phyloP scores from a whole-genome alignment of 1,140 invertebrate genomes.

The Maniola jurtina region DNA sequence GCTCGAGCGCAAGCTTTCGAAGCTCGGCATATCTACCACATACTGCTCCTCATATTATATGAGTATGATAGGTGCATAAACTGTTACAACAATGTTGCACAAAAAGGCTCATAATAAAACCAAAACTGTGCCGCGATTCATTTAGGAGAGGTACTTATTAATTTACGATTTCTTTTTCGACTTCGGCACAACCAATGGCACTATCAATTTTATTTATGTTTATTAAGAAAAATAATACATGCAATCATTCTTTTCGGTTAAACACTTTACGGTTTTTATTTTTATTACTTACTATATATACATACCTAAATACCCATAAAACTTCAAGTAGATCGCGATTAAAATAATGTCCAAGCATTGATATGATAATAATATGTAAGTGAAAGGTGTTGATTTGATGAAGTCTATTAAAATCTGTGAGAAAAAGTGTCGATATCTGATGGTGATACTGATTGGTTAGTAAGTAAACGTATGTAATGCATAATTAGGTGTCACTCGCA shows the following conservation, averaged over 20 bases:
- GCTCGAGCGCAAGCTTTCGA: conserved; percentile 16
- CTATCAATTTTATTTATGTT: conserved; percentile 18
- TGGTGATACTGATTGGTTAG: conserved; percentile 28
- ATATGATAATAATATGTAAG: conserved; percentile 20
- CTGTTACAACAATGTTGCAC: conserved; percentile 26
- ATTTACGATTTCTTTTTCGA: conserved; percentile 26
- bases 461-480: conserved; percentile 36
- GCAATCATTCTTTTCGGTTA: background rate
- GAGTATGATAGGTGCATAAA: conserved; percentile 11
- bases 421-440: conserved; percentile 26
- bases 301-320: too few species aligned
- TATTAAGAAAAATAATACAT: conserved; percentile 14
- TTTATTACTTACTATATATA: too few species aligned
- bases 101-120: conserved; percentile 4
- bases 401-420: conserved; percentile 23
- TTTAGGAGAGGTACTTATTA: conserved; percentile 13
- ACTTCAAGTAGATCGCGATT: background rate
- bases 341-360: conserved; percentile 10
- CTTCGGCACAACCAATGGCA: conserved; percentile 14
- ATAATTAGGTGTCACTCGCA: conserved; percentile 49
- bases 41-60: background rate
- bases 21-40: conserved; percentile 2
- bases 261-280: too few species aligned
- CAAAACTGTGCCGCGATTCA: conserved; percentile 15
- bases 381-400: conserved; percentile 25